phyloP scores from a whole-genome alignment of 2,797 vertebrate genomes.

The Myotis myotis region DNA sequence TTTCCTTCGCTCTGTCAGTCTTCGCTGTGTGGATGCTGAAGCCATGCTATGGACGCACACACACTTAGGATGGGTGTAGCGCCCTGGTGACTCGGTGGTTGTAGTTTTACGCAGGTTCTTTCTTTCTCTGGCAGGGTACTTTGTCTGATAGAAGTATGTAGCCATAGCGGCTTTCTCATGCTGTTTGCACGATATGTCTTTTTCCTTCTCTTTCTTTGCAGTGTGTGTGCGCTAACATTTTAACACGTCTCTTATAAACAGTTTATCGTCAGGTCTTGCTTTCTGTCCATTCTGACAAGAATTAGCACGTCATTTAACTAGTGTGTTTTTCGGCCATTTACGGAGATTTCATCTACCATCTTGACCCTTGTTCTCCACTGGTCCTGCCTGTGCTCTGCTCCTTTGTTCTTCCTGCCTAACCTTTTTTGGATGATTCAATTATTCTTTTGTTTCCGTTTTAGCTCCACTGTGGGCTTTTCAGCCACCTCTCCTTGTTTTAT shows the following conservation, averaged over 20 bases:
- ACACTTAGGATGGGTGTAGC: not conserved
- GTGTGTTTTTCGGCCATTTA: not conserved
- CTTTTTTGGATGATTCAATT: not conserved
- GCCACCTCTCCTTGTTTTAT: not conserved
- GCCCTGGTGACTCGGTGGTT: not conserved
- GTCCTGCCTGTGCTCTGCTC: not conserved
- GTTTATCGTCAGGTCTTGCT: not conserved
- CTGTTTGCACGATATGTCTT: not conserved
- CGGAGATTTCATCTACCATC: not conserved
- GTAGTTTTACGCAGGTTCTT: too few relatives aligned
- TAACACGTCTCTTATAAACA: not conserved
- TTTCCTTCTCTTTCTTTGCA: not conserved
- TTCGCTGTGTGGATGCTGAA: not conserved
- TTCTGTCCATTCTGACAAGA: not conserved
- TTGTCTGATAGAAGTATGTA: not conserved
- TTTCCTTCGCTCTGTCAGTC: not conserved
- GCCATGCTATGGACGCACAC: accelerated
- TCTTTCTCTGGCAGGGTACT: not conserved
- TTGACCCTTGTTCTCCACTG: not conserved
- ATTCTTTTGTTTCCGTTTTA: not conserved
- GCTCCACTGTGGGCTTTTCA: not conserved
- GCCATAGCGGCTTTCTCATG: not conserved
- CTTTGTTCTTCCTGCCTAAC: not conserved
- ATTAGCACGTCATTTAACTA: not conserved
- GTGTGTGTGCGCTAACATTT: not conserved